A percentile compares a stretch with the other conserved stretches of the same genome.
Evolutionary conservation across 2,888 invertebrate species (phyloP).

Genomic region (Andricus curvator): DNA sequence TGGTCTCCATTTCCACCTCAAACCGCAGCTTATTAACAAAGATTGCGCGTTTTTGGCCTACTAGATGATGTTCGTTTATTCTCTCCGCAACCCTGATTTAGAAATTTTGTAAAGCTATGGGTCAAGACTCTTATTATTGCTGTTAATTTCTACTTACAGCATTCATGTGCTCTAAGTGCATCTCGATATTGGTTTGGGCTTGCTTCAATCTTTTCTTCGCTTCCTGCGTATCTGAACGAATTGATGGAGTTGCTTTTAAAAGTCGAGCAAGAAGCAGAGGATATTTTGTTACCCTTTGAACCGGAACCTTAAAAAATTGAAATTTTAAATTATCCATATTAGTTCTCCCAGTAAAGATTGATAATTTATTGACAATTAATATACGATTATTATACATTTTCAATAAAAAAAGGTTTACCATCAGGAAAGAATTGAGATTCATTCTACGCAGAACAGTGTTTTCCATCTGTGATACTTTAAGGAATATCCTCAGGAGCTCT

Average conservation of each 20-base stretch:
- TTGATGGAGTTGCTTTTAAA: slow-evolving; percentile 90
- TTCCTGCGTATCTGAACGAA: slow-evolving; percentile 85
- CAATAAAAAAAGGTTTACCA: slow-evolving; percentile 82
- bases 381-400: neutral
- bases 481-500: slow-evolving; percentile 94
- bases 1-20: too few relatives aligned
- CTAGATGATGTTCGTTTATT: too few relatives aligned
- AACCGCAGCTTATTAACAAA: too few relatives aligned
- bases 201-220: slow-evolving; percentile 90
- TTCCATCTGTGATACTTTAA: slow-evolving; percentile 98
- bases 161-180: slow-evolving; percentile 96
- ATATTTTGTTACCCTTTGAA: slow-evolving; percentile 98
- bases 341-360: neutral
- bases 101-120: too few relatives aligned
- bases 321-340: neutral
- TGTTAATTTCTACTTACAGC: slow-evolving; percentile 79
- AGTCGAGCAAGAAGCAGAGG: slow-evolving; percentile 94
- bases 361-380: slow-evolving; percentile 13
- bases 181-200: slow-evolving; percentile 95
- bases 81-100: too few relatives aligned
- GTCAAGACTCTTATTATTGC: neutral
- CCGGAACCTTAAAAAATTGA: slow-evolving; percentile 86
- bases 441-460: slow-evolving; percentile 94
- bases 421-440: slow-evolving; percentile 98
- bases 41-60: too few relatives aligned